phyloP scores from a whole-genome alignment of 2,888 invertebrate genomes.

The Chrysolina haemoptera region DNA sequence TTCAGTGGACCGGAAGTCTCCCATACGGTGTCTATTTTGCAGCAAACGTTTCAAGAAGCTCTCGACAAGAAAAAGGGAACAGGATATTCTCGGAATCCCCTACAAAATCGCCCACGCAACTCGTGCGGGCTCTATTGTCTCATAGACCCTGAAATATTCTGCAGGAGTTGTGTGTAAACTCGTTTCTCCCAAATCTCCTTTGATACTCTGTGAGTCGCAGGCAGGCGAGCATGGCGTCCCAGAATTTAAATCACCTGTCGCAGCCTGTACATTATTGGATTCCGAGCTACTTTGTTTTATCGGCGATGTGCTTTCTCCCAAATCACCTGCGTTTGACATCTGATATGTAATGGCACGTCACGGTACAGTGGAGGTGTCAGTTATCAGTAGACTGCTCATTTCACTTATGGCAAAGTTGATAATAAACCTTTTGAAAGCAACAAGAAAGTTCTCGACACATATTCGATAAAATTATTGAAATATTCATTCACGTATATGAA shows the following conservation, averaged over 20 bases:
- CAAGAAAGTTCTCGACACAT: too few species aligned
- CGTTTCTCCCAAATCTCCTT: not conserved
- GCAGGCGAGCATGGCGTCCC: not conserved
- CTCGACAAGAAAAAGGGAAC: too few species aligned
- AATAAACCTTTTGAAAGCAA: too few species aligned
- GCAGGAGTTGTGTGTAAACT: not conserved
- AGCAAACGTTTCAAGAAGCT: too few species aligned
- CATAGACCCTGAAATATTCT: not conserved
- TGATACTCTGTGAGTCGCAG: not conserved
- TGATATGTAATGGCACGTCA: not conserved
- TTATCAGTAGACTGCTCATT: too few species aligned
- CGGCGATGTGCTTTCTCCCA: not conserved
- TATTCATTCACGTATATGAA: too few species aligned
- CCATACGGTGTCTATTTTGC: too few species aligned
- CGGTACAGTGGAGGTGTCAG: not conserved
- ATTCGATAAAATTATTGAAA: too few species aligned
- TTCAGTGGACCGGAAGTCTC: too few species aligned
- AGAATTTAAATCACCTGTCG: conserved; percentile 17
- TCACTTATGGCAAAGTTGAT: too few species aligned
- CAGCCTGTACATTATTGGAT: conserved; percentile 7
- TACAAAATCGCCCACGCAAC: not conserved
- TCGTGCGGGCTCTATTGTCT: not conserved
- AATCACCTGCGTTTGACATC: not conserved
- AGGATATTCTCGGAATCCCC: not conserved
- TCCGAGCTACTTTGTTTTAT: not conserved